phyloP scores from a whole-genome alignment of 35 echinoderm and acorn worm genomes.

The Heliocidaris erythrogramma region DNA sequence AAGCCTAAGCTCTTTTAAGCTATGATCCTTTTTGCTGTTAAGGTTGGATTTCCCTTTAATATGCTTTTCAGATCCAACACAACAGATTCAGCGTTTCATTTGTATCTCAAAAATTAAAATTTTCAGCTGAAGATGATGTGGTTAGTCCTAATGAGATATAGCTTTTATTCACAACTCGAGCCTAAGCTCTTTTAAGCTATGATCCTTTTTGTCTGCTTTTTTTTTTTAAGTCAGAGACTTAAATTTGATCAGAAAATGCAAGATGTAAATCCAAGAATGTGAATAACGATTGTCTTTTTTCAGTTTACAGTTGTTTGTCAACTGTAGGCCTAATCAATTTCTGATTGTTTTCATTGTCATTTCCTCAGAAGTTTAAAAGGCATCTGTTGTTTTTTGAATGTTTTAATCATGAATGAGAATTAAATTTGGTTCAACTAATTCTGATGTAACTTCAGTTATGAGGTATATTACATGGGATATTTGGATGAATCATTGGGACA shows the following conservation, averaged over 20 bases:
- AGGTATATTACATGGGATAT: not conserved
- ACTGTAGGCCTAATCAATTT: not conserved
- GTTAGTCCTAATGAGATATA: not conserved
- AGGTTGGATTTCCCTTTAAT: too few species aligned
- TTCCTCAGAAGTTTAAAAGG: not conserved
- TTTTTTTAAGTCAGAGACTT: not conserved
- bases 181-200: not conserved
- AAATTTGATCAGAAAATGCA: not conserved
- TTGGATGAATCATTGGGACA: not conserved
- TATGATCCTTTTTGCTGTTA: too few species aligned
- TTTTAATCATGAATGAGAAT: not conserved
- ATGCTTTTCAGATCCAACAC: too few species aligned
- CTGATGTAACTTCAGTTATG: too few species aligned
- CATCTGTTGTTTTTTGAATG: not conserved
- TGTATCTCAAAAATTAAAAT: not conserved
- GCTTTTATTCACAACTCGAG: not conserved
- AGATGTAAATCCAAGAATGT: not conserved
- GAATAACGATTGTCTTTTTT: not conserved
- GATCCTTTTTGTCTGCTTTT: not conserved
- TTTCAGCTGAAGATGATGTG: not conserved
- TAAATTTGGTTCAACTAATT: not conserved
- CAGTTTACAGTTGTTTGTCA: not conserved
- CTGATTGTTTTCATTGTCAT: not conserved
- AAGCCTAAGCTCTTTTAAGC: not conserved
- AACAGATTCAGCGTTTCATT: not conserved